Evolutionary conservation across 2,888 invertebrate genomes (phyloP).

Genomic region (Torymus tubicola): DNA sequence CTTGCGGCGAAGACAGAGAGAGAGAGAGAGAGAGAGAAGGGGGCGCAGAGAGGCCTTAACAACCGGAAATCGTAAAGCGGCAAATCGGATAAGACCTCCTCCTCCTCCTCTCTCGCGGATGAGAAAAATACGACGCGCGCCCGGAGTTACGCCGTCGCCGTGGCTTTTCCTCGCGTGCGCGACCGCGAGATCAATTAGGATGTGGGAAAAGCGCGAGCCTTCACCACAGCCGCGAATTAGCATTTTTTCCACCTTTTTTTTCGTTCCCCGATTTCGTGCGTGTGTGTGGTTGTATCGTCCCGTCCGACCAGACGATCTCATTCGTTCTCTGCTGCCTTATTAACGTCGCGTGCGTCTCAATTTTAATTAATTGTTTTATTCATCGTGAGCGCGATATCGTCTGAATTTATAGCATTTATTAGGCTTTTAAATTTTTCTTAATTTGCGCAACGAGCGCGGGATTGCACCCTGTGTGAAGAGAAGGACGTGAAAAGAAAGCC

Average conservation of each 20-base stretch:
- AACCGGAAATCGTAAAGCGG: conserved; percentile 57
- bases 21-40: conserved; percentile 13
- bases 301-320: too few relatives aligned
- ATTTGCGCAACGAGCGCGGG: too few relatives aligned
- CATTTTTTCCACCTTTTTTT: conserved; percentile 23
- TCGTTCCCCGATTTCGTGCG: not conserved
- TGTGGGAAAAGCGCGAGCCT: conserved; percentile 28
- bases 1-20: conserved; percentile 11
- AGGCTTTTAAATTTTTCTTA: too few relatives aligned
- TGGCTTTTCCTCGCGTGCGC: conserved; percentile 30
- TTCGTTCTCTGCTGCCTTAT: too few relatives aligned
- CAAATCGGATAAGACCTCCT: conserved; percentile 53
- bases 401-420: too few relatives aligned
- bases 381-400: not conserved
- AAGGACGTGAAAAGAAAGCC: too few relatives aligned
- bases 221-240: not conserved
- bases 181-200: conserved; percentile 46
- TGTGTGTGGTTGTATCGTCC: too few relatives aligned
- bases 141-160: not conserved
- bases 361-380: not conserved
- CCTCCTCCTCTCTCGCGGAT: conserved; percentile 26
- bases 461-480: too few relatives aligned
- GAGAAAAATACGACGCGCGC: conserved; percentile 15
- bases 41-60: conserved; percentile 40
- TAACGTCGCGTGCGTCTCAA: too few relatives aligned